Percentiles rank a stretch among this genome's conserved stretches.
Conservation (phyloP, 2,888 invertebrate genomes). For the Gymnosoma rotundatum region DNA sequence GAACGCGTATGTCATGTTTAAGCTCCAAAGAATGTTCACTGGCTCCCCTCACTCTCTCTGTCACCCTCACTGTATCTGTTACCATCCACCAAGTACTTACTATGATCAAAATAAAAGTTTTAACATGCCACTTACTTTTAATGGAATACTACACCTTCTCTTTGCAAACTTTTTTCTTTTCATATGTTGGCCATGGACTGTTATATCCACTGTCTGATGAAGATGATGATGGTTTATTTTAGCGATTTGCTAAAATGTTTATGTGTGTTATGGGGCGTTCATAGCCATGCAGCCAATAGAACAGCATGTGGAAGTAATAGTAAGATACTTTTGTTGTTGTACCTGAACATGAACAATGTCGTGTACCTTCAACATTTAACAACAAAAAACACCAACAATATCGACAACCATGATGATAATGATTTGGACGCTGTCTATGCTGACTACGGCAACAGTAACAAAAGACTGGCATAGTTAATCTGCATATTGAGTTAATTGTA, state of each 20-base stretch:
- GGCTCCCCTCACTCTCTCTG: not conserved
- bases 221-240: conserved; percentile 39
- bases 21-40: conserved; percentile 56
- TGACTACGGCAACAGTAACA: conserved; percentile 28
- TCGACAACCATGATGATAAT: conserved; percentile 15
- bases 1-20: conserved; percentile 69
- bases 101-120: not conserved
- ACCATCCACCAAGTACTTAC: not conserved
- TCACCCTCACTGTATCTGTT: not conserved
- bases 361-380: conserved; percentile 50
- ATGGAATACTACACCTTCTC: conserved; percentile 43
- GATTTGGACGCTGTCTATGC: conserved; percentile 29
- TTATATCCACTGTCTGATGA: conserved; percentile 19
- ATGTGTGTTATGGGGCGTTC: not conserved
- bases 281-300: conserved; percentile 28
- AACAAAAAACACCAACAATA: conserved; percentile 7
- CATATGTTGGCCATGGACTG: conserved; percentile 4
- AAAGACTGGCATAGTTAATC: conserved; percentile 59
- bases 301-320: not conserved
- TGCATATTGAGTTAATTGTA: conserved; percentile 71
- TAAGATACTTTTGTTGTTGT: conserved; percentile 37
- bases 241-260: conserved; percentile 36
- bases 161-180: not conserved
- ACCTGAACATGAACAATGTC: conserved; percentile 60
- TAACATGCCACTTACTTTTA: conserved; percentile 1